Evolutionary conservation across 2,113 vertebrate species (phyloP), one percentile per base, ranked within the genome.

Genomic region (Excalfactoria chinensis): DNA sequence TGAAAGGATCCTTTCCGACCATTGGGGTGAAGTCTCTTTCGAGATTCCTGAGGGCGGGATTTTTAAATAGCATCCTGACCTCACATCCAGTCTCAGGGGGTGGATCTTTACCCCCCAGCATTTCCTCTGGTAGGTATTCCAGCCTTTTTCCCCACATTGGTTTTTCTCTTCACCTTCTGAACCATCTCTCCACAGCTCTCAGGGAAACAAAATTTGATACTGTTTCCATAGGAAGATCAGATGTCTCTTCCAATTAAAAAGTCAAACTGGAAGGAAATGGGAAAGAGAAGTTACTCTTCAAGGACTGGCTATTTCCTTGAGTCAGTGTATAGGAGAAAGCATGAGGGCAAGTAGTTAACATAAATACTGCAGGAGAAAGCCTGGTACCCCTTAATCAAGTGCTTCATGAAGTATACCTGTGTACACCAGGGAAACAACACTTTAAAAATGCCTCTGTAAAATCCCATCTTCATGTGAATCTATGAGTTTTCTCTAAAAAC

Each of bases 11-110:
- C 94, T 98, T 98, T 43, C 97, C 97, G 43, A 95, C 98, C 93
- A 97, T 98, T 97, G 98, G 98, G 82, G 93, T 98, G 93, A 97
- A 98, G 96, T 96, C 97, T 70, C 97, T 98, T 87, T 98, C 98
- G 71, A 97, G 97, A 95, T 98, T 98, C 98, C 97, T 98, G 96
- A 97, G 97, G 88, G 97, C 97, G 46, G 97, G 98, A 81, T 97
- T 98, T 96, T 96, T 98, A 97, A 98, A 97, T 97, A 97, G 97
- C 95, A 97, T 98, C 96, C 97, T 97, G 92, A 88, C 97, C 90
- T 95, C 97, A 40, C 97, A 97, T 96, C 98, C 97, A 93, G 96
- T 98, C 83, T 92, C 98, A 96, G 96, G 91, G 32, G 97, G 96
- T 85, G 97, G 97, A 96, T 97, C 98, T 96, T 81, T 98, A 56